phyloP scores from a whole-genome alignment of 1,140 invertebrate species.

The Drosophila sp. region DNA sequence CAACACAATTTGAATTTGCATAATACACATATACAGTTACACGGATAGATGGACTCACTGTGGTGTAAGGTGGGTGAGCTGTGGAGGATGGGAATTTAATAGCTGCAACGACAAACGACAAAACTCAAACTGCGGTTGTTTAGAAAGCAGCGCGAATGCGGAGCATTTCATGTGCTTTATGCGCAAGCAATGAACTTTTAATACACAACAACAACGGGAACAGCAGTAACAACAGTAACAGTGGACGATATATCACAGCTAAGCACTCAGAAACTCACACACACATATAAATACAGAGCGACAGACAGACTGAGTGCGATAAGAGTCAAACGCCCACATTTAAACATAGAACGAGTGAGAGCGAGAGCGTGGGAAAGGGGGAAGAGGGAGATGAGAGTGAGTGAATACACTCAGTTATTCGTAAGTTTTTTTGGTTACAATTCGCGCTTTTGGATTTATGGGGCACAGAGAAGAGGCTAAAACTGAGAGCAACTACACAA shows the following conservation, averaged over 20 bases:
- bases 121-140: conserved; percentile 80
- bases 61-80: background rate
- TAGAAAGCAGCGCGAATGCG: conserved; percentile 65
- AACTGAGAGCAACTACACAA: conserved; percentile 12
- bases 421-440: conserved; percentile 41
- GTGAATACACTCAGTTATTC: conserved; percentile 27
- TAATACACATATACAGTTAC: conserved; percentile 59
- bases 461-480: conserved; percentile 19
- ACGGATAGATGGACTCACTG: background rate
- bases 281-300: background rate
- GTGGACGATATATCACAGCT: conserved; percentile 77
- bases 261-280: conserved; percentile 69
- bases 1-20: conserved; percentile 73
- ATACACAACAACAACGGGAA: conserved; percentile 71
- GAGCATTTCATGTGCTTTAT: conserved; percentile 80
- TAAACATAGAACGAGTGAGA: conserved; percentile 8
- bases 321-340: conserved; percentile 34
- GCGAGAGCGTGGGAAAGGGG: background rate
- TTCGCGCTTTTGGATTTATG: conserved; percentile 46
- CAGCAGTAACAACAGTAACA: conserved; percentile 46
- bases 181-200: conserved; percentile 82
- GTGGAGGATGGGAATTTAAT: conserved; percentile 57
- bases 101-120: conserved; percentile 74
- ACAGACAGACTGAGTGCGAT: conserved; percentile 31
- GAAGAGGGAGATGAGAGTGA: background rate